Evolutionary conservation across 2,113 vertebrate species (phyloP), one percentile per base, ranked within the genome.

Genomic region (Oplegnathus fasciatus): DNA sequence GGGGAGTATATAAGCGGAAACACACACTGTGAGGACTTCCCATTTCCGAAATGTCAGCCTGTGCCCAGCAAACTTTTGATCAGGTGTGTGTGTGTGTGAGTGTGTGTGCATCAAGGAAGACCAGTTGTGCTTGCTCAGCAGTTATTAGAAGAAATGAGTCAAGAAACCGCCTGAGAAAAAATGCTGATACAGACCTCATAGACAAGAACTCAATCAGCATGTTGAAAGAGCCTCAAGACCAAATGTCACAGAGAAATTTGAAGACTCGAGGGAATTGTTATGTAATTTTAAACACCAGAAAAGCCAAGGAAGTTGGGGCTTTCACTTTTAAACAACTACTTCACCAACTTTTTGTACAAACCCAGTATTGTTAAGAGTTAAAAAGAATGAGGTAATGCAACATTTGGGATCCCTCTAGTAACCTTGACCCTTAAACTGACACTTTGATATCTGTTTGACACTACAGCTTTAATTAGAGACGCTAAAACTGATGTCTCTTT

Each of bases 1-100:
- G 28, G 28, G 61, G 50, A 72, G 66, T 40, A 32, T 26, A 26
- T 42, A 22, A 86, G 46, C 30, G 73, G 90, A 93, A 95, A 68
- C 82, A 28, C 88, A 86, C 8, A 70, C 83, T 84, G 92, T 15
- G 92, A 88, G 40, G 52, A 89, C 89, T 93, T 95, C 92, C 91
- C 87, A 86, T 89, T 94, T 92, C 81, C 68, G 75, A 84, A 71
- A 15, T 20, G 60, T 20, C 44, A 60, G 82, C 4, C 54, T 81
- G 88, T 78, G 83, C 70, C 68, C 75, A 78, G 82, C 17, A 32
- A 52, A 69, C 78, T 30, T 86, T 86, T 84, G 71, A 88, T 89
- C 82, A 92, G 70, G 69, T 87, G 80, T 81, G 37, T 60, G 75
- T 64, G 77, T 42, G 46, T 24, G 58, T 28, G 72, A 17, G 61